These are phyloP conservation scores for Pimpla rufipes DNA, from an alignment of 2,888 invertebrate species.

Conservation along the genomic window DNA sequence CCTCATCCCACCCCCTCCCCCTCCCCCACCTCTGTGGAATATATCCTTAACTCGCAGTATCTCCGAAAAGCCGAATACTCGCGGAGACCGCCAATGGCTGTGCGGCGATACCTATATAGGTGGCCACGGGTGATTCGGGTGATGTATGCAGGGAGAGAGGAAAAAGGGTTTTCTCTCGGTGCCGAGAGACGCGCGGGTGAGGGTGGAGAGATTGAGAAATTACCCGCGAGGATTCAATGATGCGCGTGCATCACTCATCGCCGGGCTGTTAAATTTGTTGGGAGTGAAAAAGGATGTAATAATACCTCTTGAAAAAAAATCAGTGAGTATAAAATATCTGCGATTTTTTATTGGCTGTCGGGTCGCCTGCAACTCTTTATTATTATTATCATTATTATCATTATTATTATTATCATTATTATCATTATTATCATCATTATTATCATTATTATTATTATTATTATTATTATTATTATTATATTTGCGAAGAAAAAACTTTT, in stretches of 20 bases:
- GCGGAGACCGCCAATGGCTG: conserved; percentile 45
- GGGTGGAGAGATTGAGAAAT: conserved; percentile 44
- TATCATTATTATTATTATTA: too few species aligned
- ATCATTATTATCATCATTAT: too few species aligned
- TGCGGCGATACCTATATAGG: conserved; percentile 3
- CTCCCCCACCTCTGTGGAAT: not conserved
- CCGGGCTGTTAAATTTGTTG: conserved; percentile 48
- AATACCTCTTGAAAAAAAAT: too few species aligned
- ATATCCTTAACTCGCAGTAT: conserved; percentile 40
- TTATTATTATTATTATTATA: too few species aligned
- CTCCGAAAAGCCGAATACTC: conserved; percentile 63
- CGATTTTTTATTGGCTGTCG: too few species aligned
- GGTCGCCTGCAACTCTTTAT: too few species aligned
- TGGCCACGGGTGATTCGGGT: conserved; percentile 6
- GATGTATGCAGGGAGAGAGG: not conserved
- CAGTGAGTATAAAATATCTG: too few species aligned
- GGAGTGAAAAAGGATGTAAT: too few species aligned
- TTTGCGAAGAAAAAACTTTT: too few species aligned
- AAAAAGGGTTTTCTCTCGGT: conserved; percentile 19
- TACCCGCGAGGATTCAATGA: conserved; percentile 38
- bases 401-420: too few species aligned
- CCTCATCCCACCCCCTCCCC: not conserved
- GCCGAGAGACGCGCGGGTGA: not conserved
- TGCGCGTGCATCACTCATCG: conserved; percentile 36
- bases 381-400: too few species aligned